Evolutionary conservation across 2,797 vertebrate genomes (phyloP), one percentile per base, ranked within the genome.

Genomic region (Miichthys miiuy): DNA sequence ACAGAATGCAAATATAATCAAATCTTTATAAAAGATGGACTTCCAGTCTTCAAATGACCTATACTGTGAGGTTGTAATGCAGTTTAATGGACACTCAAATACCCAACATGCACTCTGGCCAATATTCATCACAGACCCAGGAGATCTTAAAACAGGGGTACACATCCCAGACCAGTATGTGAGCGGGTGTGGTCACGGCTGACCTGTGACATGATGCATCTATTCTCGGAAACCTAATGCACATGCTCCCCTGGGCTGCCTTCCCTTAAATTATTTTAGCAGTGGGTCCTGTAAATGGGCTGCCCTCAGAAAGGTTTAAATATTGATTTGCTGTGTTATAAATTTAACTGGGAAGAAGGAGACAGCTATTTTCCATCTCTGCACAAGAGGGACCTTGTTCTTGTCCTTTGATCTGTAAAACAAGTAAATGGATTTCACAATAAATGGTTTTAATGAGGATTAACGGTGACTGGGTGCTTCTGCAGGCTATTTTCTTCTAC

Each of bases 141-240:
- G 3, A 55, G 56, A 41, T 62, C 14, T 71, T 66, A 57, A 63
- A 65, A 71, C 44, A 54, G 8, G 34, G 41, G 21, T 42, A 57
- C 48, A 63, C 66, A 80, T 80, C 62, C 34, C 20, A 55, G 62
- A 38, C 50, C 76, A 81, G 70, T 68, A 38, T 62, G 5, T 61
- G 42, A 63, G 64, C 58, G 86, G 67, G 47, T 57, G 80, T 58
- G 52, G 85, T 78, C 34, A 78, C 52, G 80, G 79, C 66, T 54
- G 84, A 87, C 84, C 79, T 85, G 80, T 83, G 67, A 87, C 82
- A 77, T 55, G 65, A 81, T 82, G 69, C 12, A 6, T 78, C 87
- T 93, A 92, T 92, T 92, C 82, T 90, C 78, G 77, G 89, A 82
- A 57, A 46, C 75, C 48, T 86, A 89, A 90, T 92, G 87, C 70